Base-by-base conservation (phyloP, 2,888 invertebrate genomes). In the Leucophenga montana region DNA sequence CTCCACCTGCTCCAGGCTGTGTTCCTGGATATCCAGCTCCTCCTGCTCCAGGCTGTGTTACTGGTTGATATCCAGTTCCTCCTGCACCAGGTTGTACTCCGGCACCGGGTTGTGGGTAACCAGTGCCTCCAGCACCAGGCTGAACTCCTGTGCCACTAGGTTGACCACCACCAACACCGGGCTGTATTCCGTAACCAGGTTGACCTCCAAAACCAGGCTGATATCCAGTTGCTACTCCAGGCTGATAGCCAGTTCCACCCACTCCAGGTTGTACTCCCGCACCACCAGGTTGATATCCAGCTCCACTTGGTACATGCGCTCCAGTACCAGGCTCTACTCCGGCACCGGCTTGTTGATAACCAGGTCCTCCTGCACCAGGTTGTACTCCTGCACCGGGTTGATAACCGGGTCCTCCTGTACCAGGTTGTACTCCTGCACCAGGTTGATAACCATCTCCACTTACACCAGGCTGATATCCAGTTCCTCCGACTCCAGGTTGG, bases 161-260 rank as follows among this genome's bases (percentile, higher is more conserved):
- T 39, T 39, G 39, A 39, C 8, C 3, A 1, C 50, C 16, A 11
- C 66, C 67, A 11, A 18, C 31, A 13, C 69, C 68, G 0, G 73
- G 57, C 9, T 67, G 69, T 54, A 22, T n/a, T 22, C 31, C 54
- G 6, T 8, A 27, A 13, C 50, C 3, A 4, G 50, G 16, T 50
- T n/a, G 50, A 16, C n/a, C 5, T n/a, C 39, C 70, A n/a, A 11
- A 48, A 44, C 50, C 9, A 53, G 13, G 5, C 8, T 39, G 39
- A 39, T 39, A 39, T 5, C 50, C 50, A 16, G 16, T 16, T 39
- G 11, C 39, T 39, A 39, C 39, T 39, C 39, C 39, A 59, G 66
- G 67, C n/a, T 27, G 67, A 20, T 50, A 48, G 14, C 72, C 70
- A 44, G 67, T 57, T 16, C 67, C 71, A 50, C 22, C 69, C 31